Evolutionary conservation across 1,140 invertebrate genomes (phyloP), one percentile per base, ranked within the genome.

Genomic region (Plectrocnemia conspersa): DNA sequence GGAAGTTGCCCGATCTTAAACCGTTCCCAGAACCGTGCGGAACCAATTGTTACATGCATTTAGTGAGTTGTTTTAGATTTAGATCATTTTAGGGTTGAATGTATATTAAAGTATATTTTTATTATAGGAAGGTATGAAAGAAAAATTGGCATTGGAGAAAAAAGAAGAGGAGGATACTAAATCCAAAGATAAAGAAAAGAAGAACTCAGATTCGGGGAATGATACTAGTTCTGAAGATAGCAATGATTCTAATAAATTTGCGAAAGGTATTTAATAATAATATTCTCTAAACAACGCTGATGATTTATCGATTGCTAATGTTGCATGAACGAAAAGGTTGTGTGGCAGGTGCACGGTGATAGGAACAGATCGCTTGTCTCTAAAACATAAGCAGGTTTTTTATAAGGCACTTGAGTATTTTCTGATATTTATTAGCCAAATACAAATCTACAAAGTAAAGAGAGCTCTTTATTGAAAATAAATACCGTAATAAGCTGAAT

Each of bases 171-270:
- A 80, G 33, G 72, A 73, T 21, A 66, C 65, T 10, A 71, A 71
- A 64, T 67, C 68, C 2, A 70, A 71, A 59, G 68, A 67, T 48
- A 68, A 71, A 38, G 68, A 73, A 38, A 67, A 72, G 54, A 32
- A 88, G 89, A 63, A 80, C 83, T 63, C 89, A 4, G 91, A 93
- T 74, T 93, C 90, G 18, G 89, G 90, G 32, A 93, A 94, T 71
- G 92, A 95, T 71, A 89, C 89, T 0, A 93, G 89, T 64, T 92
- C 88, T 2, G 91, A 95, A 70, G 91, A 94, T 65, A 93, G 90
- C 65, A 93, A 93, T 65, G 91, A 94, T 63, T 91, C 88, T 64
- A 88, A 88, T 64, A 83, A 70, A 5, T 73, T 65, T 55, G 70
- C 69, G 25, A 75, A 75, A 64, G 72, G 72, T 74, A 56, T 47